Base-by-base conservation (phyloP, 2,113 vertebrate genomes). In the Periophthalmus modestus region DNA sequence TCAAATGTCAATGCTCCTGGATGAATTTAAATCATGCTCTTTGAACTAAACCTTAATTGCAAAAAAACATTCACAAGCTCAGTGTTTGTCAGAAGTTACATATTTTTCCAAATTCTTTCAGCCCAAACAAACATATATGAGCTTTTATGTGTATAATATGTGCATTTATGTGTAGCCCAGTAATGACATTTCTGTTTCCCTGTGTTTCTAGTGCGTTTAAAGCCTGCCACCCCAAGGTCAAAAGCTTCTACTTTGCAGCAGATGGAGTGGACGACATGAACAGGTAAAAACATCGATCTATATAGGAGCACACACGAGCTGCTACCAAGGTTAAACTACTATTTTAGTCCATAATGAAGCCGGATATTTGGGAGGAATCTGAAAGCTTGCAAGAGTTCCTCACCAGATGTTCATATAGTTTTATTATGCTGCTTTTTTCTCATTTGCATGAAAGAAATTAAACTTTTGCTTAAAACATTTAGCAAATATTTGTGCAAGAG, bases 231-330 rank as follows among this genome's bases (percentile, higher is more conserved):
- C 98, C 98, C 83, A 99, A 99, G 93, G 97, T 99, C 89, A 99
- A 99, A 94, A 98, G 97, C 87, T 99, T 99, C 94, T 99, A 99
- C 93, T 99, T 99, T 93, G 98, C 98, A 89, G 97, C 98, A 85
- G 98, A 99, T 87, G 96, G 97, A 91, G 95, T 97, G 92, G 98
- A 99, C 88, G 97, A 99, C 88, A 97, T 99, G 96, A 98, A 97
- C 95, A 99, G 97, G 98, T 99, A 93, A 92, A 66, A 21, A 59
- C 5, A 12, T 57, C 55, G 1, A 7, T n/a, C 11, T 13, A 52
- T 5, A 52, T 14, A 13, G 15, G 13, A 52, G 16, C 48, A 52
- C 48, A 52, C 4, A 47, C 7, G 18, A 19, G 3, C 55, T 23
- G 3, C 21, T 3, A 10, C 4, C n/a, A 12, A 21, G 21, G 55